Evolutionary conservation across 2,797 vertebrate genomes (phyloP).

Genomic region (Neosilurus hyrtlii): DNA sequence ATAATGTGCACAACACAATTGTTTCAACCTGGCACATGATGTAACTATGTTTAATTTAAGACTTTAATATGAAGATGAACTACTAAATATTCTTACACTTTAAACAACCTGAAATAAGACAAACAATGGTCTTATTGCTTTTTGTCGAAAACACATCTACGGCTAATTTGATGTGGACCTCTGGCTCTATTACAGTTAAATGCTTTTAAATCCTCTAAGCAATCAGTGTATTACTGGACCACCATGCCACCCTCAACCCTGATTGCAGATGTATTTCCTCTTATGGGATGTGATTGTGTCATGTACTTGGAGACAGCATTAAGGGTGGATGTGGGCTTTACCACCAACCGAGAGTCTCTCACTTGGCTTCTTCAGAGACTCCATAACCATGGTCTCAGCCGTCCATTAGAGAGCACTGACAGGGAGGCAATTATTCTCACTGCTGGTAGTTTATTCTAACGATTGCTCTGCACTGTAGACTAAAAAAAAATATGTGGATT

Average conservation of each 20-base stretch:
- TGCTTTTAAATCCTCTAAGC: not conserved
- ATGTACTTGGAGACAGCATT: slow-evolving; percentile 41
- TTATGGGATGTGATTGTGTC: slow-evolving; percentile 41
- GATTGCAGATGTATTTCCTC: slow-evolving; percentile 37
- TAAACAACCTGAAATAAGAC: not conserved
- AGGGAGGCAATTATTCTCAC: slow-evolving; percentile 61
- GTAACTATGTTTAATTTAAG: not conserved
- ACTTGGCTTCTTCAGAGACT: slow-evolving; percentile 36
- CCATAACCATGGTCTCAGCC: slow-evolving; percentile 16
- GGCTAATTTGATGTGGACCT: not conserved
- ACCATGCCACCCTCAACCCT: slow-evolving; percentile 26
- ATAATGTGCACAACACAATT: slow-evolving; percentile 11
- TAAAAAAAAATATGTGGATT: not conserved
- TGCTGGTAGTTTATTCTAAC: slow-evolving; percentile 64
- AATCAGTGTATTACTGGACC: slow-evolving; percentile 36
- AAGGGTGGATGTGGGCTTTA: slow-evolving; percentile 50
- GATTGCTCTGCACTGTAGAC: slow-evolving; percentile 47
- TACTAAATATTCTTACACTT: not conserved
- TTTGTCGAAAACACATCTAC: not conserved
- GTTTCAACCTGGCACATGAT: not conserved
- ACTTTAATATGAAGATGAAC: not conserved
- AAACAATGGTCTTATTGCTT: not conserved
- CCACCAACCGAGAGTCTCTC: slow-evolving; percentile 42
- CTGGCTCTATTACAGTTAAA: not conserved
- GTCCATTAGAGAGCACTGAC: slow-evolving; percentile 56